These are phyloP conservation scores for Choloepus didactylus DNA, from an alignment of 2,797 vertebrate species.

Conservation along the genomic window DNA sequence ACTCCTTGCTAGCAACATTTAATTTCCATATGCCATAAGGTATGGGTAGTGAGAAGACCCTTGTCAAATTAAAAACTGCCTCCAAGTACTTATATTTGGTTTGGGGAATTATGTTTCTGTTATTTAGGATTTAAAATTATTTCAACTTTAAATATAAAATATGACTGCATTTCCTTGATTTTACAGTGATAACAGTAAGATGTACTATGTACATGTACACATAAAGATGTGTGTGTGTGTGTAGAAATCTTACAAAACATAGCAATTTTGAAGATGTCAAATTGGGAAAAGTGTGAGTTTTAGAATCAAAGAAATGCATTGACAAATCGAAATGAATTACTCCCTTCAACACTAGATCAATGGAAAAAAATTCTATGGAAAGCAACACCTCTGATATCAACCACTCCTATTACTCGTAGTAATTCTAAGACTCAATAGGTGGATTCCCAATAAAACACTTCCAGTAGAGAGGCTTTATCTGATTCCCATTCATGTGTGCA, in stretches of 20 bases:
- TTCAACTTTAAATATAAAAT: background rate
- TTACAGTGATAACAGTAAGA: background rate
- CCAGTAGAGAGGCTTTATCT: background rate
- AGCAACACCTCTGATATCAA: background rate
- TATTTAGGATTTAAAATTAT: background rate
- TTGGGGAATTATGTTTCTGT: background rate
- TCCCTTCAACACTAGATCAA: background rate
- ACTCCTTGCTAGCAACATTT: background rate
- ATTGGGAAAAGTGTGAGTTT: background rate
- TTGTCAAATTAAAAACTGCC: background rate
- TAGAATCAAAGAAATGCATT: background rate
- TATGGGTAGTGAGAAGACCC: background rate
- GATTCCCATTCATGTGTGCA: background rate
- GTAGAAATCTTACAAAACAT: background rate
- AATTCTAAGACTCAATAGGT: background rate
- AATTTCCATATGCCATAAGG: background rate
- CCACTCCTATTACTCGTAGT: too few species aligned
- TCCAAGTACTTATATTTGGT: background rate
- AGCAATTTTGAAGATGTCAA: background rate
- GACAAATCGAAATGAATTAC: background rate
- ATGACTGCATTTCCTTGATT: background rate
- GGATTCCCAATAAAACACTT: background rate
- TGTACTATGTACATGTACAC: rapidly evolving
- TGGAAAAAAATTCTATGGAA: background rate
- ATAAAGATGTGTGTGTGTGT: background rate